Base-by-base conservation (phyloP, 2,113 vertebrate genomes). In the Oreotrochilus melanogaster region DNA sequence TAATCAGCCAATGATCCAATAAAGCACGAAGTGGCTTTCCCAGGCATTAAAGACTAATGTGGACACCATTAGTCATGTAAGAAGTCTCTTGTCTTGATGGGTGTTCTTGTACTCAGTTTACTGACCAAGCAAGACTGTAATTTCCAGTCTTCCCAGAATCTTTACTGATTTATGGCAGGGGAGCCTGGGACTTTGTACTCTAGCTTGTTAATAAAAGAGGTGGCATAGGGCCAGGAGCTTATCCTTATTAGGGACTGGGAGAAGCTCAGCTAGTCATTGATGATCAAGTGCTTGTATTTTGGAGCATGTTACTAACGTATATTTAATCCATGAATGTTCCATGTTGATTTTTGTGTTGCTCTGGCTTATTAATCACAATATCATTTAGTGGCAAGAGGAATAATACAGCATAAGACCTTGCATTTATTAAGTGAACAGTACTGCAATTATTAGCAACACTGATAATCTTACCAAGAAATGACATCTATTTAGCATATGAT, bases 121-220 rank as follows among this genome's bases (percentile, higher is more conserved):
- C 37, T 0, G 2, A 69, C 28, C 18, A n/a, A 39, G 39, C 1
- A 1, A 61, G 39, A 7, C n/a, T 0, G 1, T 56, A 7, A 39
- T 54, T 76, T 67, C 43, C 30, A 50, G 35, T 13, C 12, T 43
- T 39, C 11, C 35, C 10, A 47, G n/a, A n/a, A 6, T 58, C 61
- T 66, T 50, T 51, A 22, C 22, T 73, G 69, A 14, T 51, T 18
- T 35, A 66, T 58, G 14, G 7, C 31, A 58, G 25, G 31, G 39
- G 21, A 72, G 16, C 9, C 17, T 10, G 13, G n/a, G 73, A 57
- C 75, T 50, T 72, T 9, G 14, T 72, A 25, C 6, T 72, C 21
- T 14, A 65, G 67, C 31, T 51, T 22, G 6, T 80, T 66, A 81
- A 65, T 51, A 37, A 27, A 35, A 42, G 30, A 75, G 31, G 43